These are phyloP conservation scores for Eulithis prunata DNA, from an alignment of 2,888 invertebrate species.

Conservation along the genomic window DNA sequence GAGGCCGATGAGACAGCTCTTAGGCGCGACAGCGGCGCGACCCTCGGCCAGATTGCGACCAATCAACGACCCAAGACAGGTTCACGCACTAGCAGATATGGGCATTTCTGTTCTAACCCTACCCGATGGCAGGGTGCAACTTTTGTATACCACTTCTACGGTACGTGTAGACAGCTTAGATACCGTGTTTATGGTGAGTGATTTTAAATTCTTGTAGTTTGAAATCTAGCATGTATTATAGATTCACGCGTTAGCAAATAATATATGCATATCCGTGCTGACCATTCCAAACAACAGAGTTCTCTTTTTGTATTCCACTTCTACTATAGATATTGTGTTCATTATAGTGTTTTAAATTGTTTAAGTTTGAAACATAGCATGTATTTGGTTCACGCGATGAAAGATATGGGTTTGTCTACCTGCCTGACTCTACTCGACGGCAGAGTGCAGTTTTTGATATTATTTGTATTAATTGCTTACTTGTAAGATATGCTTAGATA, in stretches of 20 bases:
- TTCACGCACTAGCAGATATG: slow-evolving; percentile 95
- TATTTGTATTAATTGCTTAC: no score
- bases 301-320: background rate
- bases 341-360: background rate
- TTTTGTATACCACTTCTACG: slow-evolving; percentile 94
- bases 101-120: slow-evolving; percentile 96
- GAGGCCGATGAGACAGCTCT: slow-evolving; percentile 92
- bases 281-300: no score
- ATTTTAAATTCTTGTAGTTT: slow-evolving; percentile 5
- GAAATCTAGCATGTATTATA: background rate
- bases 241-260: background rate
- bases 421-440: background rate
- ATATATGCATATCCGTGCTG: background rate
- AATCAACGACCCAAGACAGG: slow-evolving; percentile 94
- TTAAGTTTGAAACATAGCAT: background rate
- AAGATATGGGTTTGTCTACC: background rate
- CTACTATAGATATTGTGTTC: background rate
- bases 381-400: background rate
- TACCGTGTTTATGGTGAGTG: slow-evolving; percentile 90
- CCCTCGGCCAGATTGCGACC: slow-evolving; percentile 90
- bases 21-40: slow-evolving; percentile 87
- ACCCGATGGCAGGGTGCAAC: slow-evolving; percentile 95
- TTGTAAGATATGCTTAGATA: background rate
- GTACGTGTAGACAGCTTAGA: slow-evolving; percentile 87
- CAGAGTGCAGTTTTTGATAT: background rate